Evolutionary conservation across 2,113 vertebrate genomes (phyloP), one percentile per base, ranked within the genome.

Genomic region (Pluvianellus socialis): DNA sequence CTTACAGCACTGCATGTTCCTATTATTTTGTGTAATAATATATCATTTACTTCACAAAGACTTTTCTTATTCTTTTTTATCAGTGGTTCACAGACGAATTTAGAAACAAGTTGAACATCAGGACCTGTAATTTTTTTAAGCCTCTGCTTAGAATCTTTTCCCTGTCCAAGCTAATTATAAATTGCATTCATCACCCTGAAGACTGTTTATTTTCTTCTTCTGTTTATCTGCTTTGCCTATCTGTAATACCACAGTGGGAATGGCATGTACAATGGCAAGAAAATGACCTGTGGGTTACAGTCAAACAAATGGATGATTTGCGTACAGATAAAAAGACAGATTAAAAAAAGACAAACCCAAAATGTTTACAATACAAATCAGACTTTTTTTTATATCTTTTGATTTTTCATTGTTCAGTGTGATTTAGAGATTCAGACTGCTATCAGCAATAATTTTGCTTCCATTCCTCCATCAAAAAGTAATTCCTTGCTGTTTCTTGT

Each of bases 11-110:
- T 95, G 45, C 66, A 73, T 82, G 75, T 86, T 96, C 94, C 88
- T 93, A 97, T 98, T 97, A 97, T 98, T 97, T 97, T 84, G 61
- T 92, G 74, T 98, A 98, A 98, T 98, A 92, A 95, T 92, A 97
- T 98, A 92, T 97, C 16, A 98, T 98, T 98, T 98, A 83, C 93
- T 96, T 92, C 45, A 62, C 79, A 49, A 80, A 95, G 86, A 86
- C 52, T 87, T 94, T 97, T 98, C 95, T 95, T 94, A 80, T 93
- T 97, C 79, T 96, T 62, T 94, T 98, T 96, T 97, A 92, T 95
- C 97, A 77, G 91, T 94, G 95, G 95, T 91, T 97, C 97, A 95
- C 45, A 88, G 88, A 89, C 13, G 4, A 94, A 98, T 97, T 96
- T 94, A 95, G 96, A 97, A 95, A 91, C 65, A 88, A 96, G 80